Base-by-base conservation (phyloP, 2,888 invertebrate species). In the Caenorhabditis sp. region DNA sequence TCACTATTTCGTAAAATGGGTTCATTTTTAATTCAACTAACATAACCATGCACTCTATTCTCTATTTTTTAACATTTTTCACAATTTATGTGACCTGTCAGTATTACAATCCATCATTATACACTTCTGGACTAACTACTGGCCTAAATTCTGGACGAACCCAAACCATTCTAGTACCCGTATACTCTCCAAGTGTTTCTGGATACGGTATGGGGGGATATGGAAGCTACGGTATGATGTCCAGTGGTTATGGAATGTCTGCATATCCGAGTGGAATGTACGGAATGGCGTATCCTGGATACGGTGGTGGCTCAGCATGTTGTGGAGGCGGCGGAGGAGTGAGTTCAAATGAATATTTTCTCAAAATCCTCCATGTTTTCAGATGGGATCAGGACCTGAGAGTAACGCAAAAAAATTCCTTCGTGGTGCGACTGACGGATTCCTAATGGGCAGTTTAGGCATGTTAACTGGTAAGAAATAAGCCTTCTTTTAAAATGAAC, bases 391-490 rank as follows among this genome's bases (percentile, higher is more conserved):
- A n/a, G n/a, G n/a, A n/a, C 25, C 14, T 14, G 43, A 43, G 14
- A 67, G 74, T 52, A 74, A 74, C 27, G 69, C 69, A 20, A 63
- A 61, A 25, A 66, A 62, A 38, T 74, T 74, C 27, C 52, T 74
- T 26, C 26, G 67, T 25, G 74, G 74, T 36, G 74, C 74, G 10
- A 69, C 74, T 2, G 74, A 74, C 43, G 74, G 74, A 38, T 54
- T 74, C 0, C 60, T 74, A 26, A 74, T 74, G 74, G 74, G 74
- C 52, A 69, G 66, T 53, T 36, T 74, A n/a, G 74, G 74, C 38
- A 74, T 74, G 69, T 61, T 74, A n/a, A 68, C 68, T 17, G 61
- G 50, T 31, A 59, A 52, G 17, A 59, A 36, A 36, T 57, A 27
- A 52, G 21, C 60, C 54, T 25, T 59, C 52, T 58, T 26, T 59